Evolutionary conservation across 1,140 invertebrate genomes (phyloP), one percentile per base, ranked within the genome.

Genomic region (Megalopta genalis): DNA sequence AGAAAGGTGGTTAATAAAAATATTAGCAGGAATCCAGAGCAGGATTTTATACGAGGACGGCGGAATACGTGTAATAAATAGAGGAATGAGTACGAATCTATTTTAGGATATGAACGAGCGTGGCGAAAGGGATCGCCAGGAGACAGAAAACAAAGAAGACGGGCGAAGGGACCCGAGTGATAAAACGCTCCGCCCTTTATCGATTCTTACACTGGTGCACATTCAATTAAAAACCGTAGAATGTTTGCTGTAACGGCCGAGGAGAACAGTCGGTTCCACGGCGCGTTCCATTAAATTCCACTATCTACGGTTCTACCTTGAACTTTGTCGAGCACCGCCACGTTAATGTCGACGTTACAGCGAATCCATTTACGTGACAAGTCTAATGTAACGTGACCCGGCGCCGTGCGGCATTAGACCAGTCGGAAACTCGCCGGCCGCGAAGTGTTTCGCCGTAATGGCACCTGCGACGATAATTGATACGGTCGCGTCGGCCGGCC

Each of bases 391-490:
- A 77, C 57, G 65, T 69, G 66, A 57, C 42, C 42, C 21, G 6
- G 52, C 49, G 62, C 72, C 46, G 64, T n/a, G 32, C 52, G 16
- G 32, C 62, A 65, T 74, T 74, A 74, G 27, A 66, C 27, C 39
- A 2, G 62, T 21, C 59, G 18, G 74, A 76, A 68, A 68, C 59
- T 76, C 65, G 23, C 9, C 54, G 5, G 5, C 23, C 52, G 65
- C 74, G 74, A 69, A 60, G 59, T 69, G 52, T 60, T 32, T 46
- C 39, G 18, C 14, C 52, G 32, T 68, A 68, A 68, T 68, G 74
- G 65, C 25, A 25, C 39, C 74, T 69, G 37, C 68, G 74, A 77
- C 66, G 57, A 77, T 68, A 76, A 76, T 76, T 68, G 25, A 60
- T 46, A 69, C 54, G 21, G 67, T 62, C 54, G 6, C 14, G 25